Percentiles rank a stretch among this genome's conserved stretches.
phyloP scores from a whole-genome alignment of 2,113 vertebrate genomes.

The Limnothrissa miodon region DNA sequence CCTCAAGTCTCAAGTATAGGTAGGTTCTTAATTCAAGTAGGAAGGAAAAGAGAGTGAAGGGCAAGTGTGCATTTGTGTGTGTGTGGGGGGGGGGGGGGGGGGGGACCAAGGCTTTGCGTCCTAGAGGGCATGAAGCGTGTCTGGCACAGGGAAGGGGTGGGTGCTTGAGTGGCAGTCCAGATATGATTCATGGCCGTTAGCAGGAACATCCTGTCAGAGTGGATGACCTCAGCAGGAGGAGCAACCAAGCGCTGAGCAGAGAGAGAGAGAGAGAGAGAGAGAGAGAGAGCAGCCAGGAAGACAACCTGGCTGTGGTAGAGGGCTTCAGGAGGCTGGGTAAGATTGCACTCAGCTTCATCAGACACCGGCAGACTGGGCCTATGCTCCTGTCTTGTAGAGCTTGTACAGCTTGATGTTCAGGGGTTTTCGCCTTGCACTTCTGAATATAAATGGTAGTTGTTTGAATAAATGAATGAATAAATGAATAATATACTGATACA shows the following conservation, averaged over 20 bases:
- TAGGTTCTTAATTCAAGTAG: neutral
- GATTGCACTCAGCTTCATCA: neutral
- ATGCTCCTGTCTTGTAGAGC: neutral
- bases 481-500: no score
- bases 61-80: neutral
- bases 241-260: neutral
- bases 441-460: no score
- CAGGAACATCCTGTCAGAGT: neutral
- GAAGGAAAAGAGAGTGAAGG: neutral
- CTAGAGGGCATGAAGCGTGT: neutral
- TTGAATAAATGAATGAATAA: no score
- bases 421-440: neutral
- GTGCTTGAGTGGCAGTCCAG: neutral
- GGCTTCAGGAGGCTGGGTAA: neutral
- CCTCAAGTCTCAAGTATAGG: neutral
- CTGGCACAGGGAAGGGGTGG: neutral
- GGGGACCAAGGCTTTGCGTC: neutral
- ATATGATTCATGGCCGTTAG: neutral
- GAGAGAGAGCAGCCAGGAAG: neutral
- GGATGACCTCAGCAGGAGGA: constrained; percentile 5
- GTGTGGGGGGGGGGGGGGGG: neutral
- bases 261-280: neutral
- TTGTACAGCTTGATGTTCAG: neutral
- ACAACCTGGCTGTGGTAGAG: neutral
- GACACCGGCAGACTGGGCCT: neutral